Evolutionary conservation across 2,113 vertebrate species (phyloP).

Genomic region (Pseudorhombus dupliciocellatus): DNA sequence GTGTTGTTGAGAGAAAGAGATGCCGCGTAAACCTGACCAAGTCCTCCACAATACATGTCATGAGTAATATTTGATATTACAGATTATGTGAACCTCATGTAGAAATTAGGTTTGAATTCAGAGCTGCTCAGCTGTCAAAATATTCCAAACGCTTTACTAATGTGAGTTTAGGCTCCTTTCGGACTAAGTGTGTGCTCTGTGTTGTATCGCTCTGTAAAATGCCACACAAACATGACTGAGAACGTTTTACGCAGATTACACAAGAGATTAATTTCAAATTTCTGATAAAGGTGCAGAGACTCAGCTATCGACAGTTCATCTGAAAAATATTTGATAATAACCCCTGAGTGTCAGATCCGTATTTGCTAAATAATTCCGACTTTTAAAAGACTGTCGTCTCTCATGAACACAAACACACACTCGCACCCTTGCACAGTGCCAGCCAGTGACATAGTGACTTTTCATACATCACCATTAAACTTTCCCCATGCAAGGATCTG

Average conservation of each 20-base stretch:
- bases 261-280: background rate
- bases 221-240: background rate
- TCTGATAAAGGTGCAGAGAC: background rate
- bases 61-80: too few relatives aligned
- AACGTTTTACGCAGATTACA: background rate
- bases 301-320: background rate
- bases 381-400: slow-evolving; percentile 30
- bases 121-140: background rate
- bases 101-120: background rate
- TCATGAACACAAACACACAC: slow-evolving; percentile 28
- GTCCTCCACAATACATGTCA: too few relatives aligned
- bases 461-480: slow-evolving; percentile 89
- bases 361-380: slow-evolving; percentile 37
- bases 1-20: too few relatives aligned
- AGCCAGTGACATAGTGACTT: slow-evolving; percentile 75
- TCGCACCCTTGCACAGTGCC: background rate
- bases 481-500: slow-evolving; percentile 78
- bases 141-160: background rate
- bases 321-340: slow-evolving; percentile 13
- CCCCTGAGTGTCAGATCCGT: slow-evolving; percentile 18
- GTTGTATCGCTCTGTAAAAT: background rate
- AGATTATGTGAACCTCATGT: background rate
- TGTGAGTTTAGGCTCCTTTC: background rate
- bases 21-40: too few relatives aligned
- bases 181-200: background rate